Conservation (phyloP, 2,797 vertebrate species). For the Pseudochirops cupreus region DNA sequence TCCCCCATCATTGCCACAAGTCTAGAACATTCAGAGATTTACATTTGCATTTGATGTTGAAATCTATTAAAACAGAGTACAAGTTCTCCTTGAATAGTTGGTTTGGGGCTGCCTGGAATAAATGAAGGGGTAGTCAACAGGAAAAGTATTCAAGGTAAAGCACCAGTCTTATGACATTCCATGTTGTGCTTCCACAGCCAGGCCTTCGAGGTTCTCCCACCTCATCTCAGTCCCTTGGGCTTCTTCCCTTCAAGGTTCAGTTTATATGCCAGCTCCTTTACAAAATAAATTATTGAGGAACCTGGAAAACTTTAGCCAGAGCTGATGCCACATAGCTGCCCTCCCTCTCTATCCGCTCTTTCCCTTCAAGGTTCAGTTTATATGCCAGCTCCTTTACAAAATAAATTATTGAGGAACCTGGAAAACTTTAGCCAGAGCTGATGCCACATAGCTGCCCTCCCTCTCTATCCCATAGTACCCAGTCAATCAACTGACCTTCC, state of each 20-base stretch:
- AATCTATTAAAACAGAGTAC: neutral
- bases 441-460: neutral
- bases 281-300: neutral
- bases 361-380: neutral
- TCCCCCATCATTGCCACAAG: conserved; percentile 18
- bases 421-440: neutral
- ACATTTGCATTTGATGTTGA: conserved; percentile 19
- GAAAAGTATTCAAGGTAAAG: neutral
- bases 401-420: neutral
- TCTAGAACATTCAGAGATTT: conserved; percentile 16
- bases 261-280: neutral
- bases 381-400: neutral
- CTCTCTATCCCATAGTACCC: neutral
- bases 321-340: neutral
- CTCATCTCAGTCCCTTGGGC: neutral
- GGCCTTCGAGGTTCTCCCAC: neutral
- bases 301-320: neutral
- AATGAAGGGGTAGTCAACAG: neutral
- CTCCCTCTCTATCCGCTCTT: neutral
- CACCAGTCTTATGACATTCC: neutral
- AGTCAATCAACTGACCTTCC: neutral
- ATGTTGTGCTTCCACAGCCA: neutral
- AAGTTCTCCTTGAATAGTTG: neutral
- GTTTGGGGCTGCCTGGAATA: neutral
- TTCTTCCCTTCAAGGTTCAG: neutral